Percentiles rank a stretch among this genome's conserved stretches.
Evolutionary conservation across 2,797 vertebrate species (phyloP).

Genomic region (Rhinoraja longicauda): DNA sequence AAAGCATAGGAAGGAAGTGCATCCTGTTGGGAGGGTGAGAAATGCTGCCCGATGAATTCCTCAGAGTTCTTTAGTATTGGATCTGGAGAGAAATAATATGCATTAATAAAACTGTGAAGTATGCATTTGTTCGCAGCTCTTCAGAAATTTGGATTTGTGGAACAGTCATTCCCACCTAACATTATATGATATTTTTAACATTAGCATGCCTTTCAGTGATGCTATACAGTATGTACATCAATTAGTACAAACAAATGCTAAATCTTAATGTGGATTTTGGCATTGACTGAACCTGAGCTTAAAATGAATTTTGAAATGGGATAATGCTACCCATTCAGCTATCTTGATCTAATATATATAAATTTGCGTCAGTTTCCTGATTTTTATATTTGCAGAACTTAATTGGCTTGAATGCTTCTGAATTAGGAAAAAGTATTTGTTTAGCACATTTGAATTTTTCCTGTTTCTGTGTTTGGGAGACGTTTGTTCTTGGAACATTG

Average conservation of each 20-base stretch:
- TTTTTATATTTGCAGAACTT: background rate
- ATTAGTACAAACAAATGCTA: background rate
- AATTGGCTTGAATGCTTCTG: background rate
- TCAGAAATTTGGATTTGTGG: background rate
- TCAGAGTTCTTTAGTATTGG: background rate
- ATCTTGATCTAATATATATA: background rate
- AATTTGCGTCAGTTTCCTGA: background rate
- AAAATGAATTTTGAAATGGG: background rate
- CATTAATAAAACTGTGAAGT: background rate
- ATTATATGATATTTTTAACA: background rate
- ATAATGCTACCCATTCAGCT: background rate
- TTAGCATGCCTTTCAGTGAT: background rate
- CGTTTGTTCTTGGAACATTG: background rate
- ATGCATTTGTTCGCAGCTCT: background rate
- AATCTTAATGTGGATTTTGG: too few relatives aligned
- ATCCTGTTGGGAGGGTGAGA: background rate
- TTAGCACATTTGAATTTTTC: background rate
- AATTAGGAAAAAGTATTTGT: background rate
- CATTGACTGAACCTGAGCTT: background rate
- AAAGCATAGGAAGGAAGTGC: background rate
- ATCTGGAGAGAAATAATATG: background rate
- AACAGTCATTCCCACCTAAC: background rate
- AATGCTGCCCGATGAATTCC: background rate
- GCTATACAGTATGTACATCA: background rate
- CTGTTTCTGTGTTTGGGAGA: background rate